A percentile compares a stretch with the other conserved stretches of the same genome.
phyloP scores from a whole-genome alignment of 2,797 vertebrate genomes.

The Onychomys torridus region DNA sequence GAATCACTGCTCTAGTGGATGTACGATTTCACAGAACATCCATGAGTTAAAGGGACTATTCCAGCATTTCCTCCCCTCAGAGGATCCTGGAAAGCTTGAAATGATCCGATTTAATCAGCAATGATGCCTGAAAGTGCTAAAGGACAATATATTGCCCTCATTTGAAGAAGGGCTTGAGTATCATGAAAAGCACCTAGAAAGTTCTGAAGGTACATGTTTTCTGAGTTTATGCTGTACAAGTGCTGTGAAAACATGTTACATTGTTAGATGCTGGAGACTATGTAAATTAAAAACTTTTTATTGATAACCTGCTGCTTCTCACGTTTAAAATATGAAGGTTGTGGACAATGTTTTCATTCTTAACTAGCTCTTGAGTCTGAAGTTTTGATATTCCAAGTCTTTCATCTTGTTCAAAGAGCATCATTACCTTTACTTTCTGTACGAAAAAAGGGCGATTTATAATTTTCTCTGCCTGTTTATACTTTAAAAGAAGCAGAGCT shows the following conservation, averaged over 20 bases:
- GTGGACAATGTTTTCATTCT: conserved; percentile 20
- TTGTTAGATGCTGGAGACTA: not conserved
- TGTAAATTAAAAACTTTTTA: not conserved
- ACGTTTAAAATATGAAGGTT: conserved; percentile 19
- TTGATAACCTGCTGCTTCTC: not conserved
- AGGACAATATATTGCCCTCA: not conserved
- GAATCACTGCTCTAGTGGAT: not conserved
- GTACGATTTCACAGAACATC: not conserved
- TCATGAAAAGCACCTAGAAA: not conserved
- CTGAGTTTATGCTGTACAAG: not conserved
- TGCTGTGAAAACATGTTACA: not conserved
- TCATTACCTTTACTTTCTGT: not conserved
- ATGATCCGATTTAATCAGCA: not conserved
- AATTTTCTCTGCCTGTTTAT: not conserved
- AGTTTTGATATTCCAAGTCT: conserved; percentile 40
- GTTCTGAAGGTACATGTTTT: not conserved
- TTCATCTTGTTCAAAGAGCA: not conserved
- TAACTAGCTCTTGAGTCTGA: conserved; percentile 32
- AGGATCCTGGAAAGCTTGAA: conserved; percentile 15
- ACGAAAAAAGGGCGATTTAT: not conserved
- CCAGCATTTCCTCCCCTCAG: not conserved
- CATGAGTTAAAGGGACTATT: not conserved
- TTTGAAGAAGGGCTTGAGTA: conserved; percentile 1
- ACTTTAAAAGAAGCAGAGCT: not conserved
- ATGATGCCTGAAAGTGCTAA: not conserved